phyloP scores from a whole-genome alignment of 1,140 invertebrate genomes.

The Drosophila elegans region DNA sequence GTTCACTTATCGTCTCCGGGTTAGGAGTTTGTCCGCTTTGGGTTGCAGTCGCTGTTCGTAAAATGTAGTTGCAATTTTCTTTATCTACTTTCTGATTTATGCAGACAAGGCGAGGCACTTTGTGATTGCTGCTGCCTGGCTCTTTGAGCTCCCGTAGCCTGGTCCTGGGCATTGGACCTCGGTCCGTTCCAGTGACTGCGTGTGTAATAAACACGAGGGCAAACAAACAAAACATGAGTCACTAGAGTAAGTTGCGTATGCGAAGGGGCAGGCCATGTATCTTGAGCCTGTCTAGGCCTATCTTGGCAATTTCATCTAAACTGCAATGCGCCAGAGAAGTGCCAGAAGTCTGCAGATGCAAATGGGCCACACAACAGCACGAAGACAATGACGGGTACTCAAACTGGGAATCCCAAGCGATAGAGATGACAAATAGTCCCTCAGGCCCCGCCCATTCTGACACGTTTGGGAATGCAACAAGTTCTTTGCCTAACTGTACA shows the following conservation, averaged over 20 bases:
- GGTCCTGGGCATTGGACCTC: not conserved
- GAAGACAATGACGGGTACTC: conserved; percentile 48
- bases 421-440: conserved; percentile 9
- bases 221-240: conserved; percentile 45
- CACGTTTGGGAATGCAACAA: conserved; percentile 44
- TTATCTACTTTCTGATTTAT: conserved; percentile 70
- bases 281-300: conserved; percentile 44
- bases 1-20: conserved; percentile 41
- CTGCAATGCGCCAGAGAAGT: conserved; percentile 59
- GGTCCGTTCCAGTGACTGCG: conserved; percentile 24
- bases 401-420: conserved; percentile 3
- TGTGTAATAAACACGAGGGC: conserved; percentile 44
- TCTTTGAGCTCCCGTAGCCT: conserved; percentile 20
- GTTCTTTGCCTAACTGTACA: conserved; percentile 34
- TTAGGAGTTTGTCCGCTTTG: conserved; percentile 29
- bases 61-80: conserved; percentile 64
- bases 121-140: conserved; percentile 8
- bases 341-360: conserved; percentile 41
- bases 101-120: conserved; percentile 42
- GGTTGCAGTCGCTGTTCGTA: conserved; percentile 18
- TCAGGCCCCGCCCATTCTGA: not conserved
- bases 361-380: conserved; percentile 41
- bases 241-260: conserved; percentile 24
- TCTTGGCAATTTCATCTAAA: conserved; percentile 68
- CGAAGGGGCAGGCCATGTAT: conserved; percentile 33